Evolutionary conservation across 2,113 vertebrate species (phyloP), one percentile per base, ranked within the genome.

Genomic region (Heteronetta atricapilla): DNA sequence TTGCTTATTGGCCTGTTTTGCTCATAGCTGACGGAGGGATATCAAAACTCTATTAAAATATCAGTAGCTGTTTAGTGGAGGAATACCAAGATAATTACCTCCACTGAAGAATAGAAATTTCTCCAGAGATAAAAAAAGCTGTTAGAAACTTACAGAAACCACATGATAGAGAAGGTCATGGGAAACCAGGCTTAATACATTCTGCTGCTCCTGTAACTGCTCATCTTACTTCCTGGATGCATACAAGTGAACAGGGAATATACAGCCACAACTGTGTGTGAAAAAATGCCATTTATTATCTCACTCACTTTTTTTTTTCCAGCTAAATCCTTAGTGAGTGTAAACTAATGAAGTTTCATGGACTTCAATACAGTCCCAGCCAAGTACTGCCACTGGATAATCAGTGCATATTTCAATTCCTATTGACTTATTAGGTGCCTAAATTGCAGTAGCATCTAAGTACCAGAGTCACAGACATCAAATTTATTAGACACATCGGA

Each of bases 401-500:
- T 91, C 75, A 25, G 66, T 44, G 29, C 23, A 91, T 82, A 84
- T 89, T 66, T 81, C 59, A 90, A 75, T 11, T 92, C 10, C 33
- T 87, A 4, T n/a, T 95, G 93, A 96, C 58, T 93, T 95, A 92
- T 91, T 94, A 87, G 13, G 86, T 96, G 90, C 60, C 62, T 82
- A 90, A 95, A 82, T 19, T 85, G 50, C 86, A 89, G 93, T 94
- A 97, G 81, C 84, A 53, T 76, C 14, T 16, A 94, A 53, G 13
- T 25, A 92, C 74, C 55, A 74, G 33, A 80, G 46, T 52, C 58
- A 87, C 53, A 85, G 82, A 94, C 68, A 18, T 40, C 38, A 75
- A 12, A 53, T 88, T 93, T 93, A 75, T 66, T 13, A 68, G 69
- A 55, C 36, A 52, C 9, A 53, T 10, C 15, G 84, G 52, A 78